These are phyloP conservation scores for Muscicapa striata DNA, from an alignment of 2,797 vertebrate genomes.

Conservation along the genomic window DNA sequence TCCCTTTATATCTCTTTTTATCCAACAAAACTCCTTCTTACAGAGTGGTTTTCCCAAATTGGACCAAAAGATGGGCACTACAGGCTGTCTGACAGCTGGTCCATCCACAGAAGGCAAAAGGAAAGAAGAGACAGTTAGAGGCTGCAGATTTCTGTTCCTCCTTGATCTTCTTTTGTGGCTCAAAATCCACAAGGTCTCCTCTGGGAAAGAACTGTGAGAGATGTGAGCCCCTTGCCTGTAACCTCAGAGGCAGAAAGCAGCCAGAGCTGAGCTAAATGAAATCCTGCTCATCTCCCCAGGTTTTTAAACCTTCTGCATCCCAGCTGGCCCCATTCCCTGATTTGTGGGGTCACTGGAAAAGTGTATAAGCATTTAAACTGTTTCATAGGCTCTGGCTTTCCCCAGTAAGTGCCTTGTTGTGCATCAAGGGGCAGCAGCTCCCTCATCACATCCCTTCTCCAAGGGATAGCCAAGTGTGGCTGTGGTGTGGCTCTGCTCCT, in stretches of 20 bases:
- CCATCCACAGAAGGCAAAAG: neutral
- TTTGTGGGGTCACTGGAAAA: neutral
- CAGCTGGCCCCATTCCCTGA: neutral
- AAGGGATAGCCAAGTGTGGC: neutral
- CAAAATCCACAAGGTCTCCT: neutral
- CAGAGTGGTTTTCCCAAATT: neutral
- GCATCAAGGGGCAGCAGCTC: neutral
- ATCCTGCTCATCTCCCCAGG: neutral
- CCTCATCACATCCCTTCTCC: neutral
- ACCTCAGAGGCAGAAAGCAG: neutral
- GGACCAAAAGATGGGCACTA: neutral
- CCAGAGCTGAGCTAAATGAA: neutral
- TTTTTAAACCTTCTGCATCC: neutral
- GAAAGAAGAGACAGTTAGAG: neutral
- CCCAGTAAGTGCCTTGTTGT: neutral
- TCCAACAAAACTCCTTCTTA: neutral
- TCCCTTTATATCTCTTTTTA: neutral
- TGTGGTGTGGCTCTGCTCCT: neutral
- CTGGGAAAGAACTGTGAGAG: neutral
- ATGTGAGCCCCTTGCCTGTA: neutral
- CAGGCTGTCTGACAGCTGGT: rapidly evolving
- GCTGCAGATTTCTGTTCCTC: neutral
- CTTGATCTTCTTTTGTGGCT: neutral
- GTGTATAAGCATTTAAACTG: neutral
- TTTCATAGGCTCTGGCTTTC: neutral